A percentile compares a stretch with the other conserved stretches of the same genome.
phyloP scores from a whole-genome alignment of 2,797 vertebrate species.

The Sebastiscus albofasciatus region DNA sequence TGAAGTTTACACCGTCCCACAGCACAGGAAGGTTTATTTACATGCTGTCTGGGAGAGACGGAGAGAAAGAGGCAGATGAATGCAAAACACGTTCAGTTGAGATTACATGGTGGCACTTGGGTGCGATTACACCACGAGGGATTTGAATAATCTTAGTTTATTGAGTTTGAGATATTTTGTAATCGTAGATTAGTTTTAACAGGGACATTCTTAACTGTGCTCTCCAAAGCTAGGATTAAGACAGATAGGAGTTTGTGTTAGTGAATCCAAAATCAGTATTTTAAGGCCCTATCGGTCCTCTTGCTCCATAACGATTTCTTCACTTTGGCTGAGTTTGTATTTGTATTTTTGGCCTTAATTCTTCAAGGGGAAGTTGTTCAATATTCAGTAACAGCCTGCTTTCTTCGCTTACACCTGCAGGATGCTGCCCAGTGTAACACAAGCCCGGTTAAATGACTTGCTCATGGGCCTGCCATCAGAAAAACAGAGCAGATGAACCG shows the following conservation, averaged over 20 bases:
- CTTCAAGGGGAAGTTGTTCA: not conserved
- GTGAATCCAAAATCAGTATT: slow-evolving; percentile 38
- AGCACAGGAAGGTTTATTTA: slow-evolving; percentile 71
- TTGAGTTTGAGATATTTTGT: slow-evolving; percentile 78
- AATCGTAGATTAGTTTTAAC: slow-evolving; percentile 78
- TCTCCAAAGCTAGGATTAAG: slow-evolving; percentile 66
- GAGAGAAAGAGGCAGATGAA: slow-evolving; percentile 55
- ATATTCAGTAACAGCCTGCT: not conserved
- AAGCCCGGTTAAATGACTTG: not conserved
- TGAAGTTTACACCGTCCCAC: slow-evolving; percentile 73
- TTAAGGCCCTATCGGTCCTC: slow-evolving; percentile 33
- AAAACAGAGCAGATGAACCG: not conserved
- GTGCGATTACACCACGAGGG: slow-evolving; percentile 72
- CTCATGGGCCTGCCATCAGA: not conserved
- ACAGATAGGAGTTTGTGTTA: slow-evolving; percentile 51
- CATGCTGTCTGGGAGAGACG: slow-evolving; percentile 52
- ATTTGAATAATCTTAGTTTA: slow-evolving; percentile 82
- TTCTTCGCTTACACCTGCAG: not conserved
- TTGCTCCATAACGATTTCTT: not conserved
- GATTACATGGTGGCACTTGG: slow-evolving; percentile 76
- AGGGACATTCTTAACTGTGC: slow-evolving; percentile 57
- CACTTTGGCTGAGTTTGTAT: not conserved
- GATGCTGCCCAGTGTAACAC: not conserved
- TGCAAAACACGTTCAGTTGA: slow-evolving; percentile 59
- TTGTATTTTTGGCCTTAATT: not conserved